These are phyloP conservation scores for Oligia fasciuncula DNA, from an alignment of 2,888 invertebrate genomes.

Conservation along the genomic window DNA sequence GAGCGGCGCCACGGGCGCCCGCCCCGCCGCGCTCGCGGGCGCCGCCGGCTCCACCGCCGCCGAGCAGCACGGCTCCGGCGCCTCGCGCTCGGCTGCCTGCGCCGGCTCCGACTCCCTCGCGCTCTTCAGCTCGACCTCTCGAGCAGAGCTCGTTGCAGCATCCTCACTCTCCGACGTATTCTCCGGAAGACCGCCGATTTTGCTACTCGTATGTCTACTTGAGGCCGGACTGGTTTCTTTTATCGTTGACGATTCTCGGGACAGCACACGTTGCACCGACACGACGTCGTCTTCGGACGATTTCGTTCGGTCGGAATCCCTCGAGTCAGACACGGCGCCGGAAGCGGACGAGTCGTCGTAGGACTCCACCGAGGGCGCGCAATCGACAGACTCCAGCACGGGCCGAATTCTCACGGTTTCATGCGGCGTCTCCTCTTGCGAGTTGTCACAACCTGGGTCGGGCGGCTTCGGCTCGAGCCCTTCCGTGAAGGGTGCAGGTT, in stretches of 20 bases:
- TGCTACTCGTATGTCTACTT: constrained; percentile 72
- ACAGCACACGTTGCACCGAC: constrained; percentile 69
- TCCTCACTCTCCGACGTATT: constrained; percentile 61
- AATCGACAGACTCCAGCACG: constrained; percentile 54
- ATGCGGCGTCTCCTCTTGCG: constrained; percentile 68
- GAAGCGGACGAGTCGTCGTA: constrained; percentile 69
- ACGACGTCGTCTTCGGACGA: constrained; percentile 72
- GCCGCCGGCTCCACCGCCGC: constrained; percentile 31
- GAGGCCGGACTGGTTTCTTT: constrained; percentile 77
- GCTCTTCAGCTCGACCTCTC: constrained; percentile 44
- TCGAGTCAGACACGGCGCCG: constrained; percentile 70
- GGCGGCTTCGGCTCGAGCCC: constrained; percentile 54
- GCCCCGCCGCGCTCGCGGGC: constrained; percentile 44
- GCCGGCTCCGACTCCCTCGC: constrained; percentile 51
- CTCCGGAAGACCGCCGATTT: constrained; percentile 73
- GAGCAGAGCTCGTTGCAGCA: constrained; percentile 47
- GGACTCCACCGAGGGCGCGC: constrained; percentile 66
- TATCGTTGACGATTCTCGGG: constrained; percentile 77
- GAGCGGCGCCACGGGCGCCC: constrained; percentile 90
- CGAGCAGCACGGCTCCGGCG: constrained; percentile 42
- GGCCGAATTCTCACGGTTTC: constrained; percentile 66
- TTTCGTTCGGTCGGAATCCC: constrained; percentile 70
- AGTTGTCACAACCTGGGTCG: constrained; percentile 66
- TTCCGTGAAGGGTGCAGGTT: constrained; percentile 55
- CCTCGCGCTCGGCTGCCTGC: constrained; percentile 46